These are phyloP conservation scores for Typhlomys cinereus DNA, from an alignment of 2,113 vertebrate species.

Conservation along the genomic window DNA sequence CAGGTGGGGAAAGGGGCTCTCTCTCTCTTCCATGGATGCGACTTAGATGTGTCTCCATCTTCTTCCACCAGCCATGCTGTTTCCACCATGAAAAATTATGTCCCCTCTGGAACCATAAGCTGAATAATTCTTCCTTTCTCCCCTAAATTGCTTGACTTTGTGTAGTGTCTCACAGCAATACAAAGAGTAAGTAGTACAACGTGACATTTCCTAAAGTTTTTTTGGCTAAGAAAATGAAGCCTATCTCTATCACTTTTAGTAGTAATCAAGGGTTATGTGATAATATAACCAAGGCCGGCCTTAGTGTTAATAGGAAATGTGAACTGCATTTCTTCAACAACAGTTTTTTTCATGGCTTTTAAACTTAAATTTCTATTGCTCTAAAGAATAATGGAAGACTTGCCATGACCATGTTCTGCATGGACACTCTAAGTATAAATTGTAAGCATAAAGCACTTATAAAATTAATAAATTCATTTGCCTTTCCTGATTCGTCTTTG, in stretches of 20 bases:
- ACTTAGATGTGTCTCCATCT: too few relatives aligned
- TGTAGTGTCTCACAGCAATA: too few relatives aligned
- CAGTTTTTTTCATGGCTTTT: slow-evolving; percentile 47
- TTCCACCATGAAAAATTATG: too few relatives aligned
- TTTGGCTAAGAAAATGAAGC: slow-evolving; percentile 62
- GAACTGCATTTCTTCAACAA: slow-evolving; percentile 51
- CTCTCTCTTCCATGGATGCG: too few relatives aligned
- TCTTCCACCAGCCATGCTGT: too few relatives aligned
- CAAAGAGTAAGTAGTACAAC: too few relatives aligned
- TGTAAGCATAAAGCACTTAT: not conserved
- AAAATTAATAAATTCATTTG: slow-evolving; percentile 54
- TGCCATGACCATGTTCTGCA: slow-evolving; percentile 20
- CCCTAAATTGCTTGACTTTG: too few relatives aligned
- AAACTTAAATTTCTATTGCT: slow-evolving; percentile 52
- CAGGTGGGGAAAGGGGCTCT: too few relatives aligned
- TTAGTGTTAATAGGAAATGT: slow-evolving; percentile 62
- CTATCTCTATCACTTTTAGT: slow-evolving; percentile 46
- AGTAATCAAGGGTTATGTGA: slow-evolving; percentile 50
- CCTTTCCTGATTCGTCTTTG: too few relatives aligned
- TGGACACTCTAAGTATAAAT: slow-evolving; percentile 43
- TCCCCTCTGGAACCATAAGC: too few relatives aligned
- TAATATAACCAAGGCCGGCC: slow-evolving; percentile 55
- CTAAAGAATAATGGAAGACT: slow-evolving; percentile 43
- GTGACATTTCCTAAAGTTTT: too few relatives aligned
- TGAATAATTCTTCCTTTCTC: too few relatives aligned